phyloP scores from a whole-genome alignment of 2,888 invertebrate species.

The Lepas anatifera region DNA sequence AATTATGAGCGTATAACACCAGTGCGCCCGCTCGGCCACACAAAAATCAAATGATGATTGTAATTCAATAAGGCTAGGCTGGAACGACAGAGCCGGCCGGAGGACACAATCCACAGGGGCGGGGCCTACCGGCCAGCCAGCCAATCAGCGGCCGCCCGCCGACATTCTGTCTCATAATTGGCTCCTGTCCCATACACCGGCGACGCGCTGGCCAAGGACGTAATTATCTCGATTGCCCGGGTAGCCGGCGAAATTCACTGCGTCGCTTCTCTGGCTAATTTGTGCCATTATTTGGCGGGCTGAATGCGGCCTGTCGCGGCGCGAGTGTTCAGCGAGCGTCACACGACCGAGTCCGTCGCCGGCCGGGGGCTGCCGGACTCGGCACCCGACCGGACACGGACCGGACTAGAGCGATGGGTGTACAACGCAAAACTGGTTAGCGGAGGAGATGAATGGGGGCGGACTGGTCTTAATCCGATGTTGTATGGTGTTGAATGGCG shows the following conservation, averaged over 20 bases:
- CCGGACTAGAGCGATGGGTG: no score
- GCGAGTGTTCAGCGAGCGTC: no score
- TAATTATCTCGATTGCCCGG: conserved; percentile 2
- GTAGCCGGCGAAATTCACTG: not conserved
- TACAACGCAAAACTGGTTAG: no score
- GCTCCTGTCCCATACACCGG: conserved; percentile 5
- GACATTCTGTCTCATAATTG: conserved; percentile 6
- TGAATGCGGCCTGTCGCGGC: no score
- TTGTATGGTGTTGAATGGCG: no score
- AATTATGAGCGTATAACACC: conserved; percentile 14
- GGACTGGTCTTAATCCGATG: no score
- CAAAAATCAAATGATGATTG: conserved; percentile 59
- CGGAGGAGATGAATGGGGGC: no score
- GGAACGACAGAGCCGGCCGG: conserved; percentile 33
- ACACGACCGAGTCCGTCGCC: no score
- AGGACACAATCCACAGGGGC: conserved; percentile 4
- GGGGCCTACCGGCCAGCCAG: not conserved
- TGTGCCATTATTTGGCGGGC: not conserved
- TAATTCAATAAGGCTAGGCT: conserved; percentile 52
- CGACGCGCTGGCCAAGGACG: not conserved
- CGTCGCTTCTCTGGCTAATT: conserved; percentile 8
- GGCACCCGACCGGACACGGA: no score
- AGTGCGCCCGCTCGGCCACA: conserved; percentile 38
- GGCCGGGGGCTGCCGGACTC: no score
- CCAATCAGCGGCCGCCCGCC: conserved; percentile 8